These are phyloP conservation scores for Cyprinodon brontotheroides DNA, from an alignment of 2,113 vertebrate species.

Conservation along the genomic window DNA sequence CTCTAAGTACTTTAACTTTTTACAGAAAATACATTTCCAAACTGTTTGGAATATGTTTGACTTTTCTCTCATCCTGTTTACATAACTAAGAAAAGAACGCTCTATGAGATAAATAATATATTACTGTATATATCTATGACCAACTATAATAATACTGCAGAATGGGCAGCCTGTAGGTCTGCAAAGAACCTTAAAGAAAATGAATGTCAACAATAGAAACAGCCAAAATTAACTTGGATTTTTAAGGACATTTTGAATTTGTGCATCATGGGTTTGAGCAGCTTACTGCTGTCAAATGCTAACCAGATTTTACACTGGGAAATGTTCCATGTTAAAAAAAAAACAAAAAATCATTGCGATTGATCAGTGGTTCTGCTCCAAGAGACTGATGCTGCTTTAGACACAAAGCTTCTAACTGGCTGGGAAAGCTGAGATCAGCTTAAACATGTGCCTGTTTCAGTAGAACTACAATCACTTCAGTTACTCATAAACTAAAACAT, in stretches of 20 bases:
- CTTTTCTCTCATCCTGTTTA: neutral
- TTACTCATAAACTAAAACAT: no score
- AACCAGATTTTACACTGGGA: no score
- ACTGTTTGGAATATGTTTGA: neutral
- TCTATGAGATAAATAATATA: neutral
- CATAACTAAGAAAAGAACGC: neutral
- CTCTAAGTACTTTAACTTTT: conserved; percentile 10
- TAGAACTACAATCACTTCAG: no score
- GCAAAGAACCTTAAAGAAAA: no score
- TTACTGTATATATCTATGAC: neutral
- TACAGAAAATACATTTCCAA: conserved; percentile 15
- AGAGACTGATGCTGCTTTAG: no score
- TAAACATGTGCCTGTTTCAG: no score
- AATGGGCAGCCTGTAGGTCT: neutral
- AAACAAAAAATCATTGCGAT: no score
- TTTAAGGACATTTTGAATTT: neutral
- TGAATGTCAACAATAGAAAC: neutral
- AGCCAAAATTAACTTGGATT: neutral
- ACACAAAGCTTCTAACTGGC: no score
- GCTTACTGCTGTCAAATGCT: no score
- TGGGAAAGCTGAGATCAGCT: no score
- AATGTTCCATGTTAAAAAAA: no score
- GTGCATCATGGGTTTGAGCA: neutral
- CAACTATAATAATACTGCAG: neutral
- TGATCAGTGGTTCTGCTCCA: no score